Evolutionary conservation across 92 coral and sea anemone genomes (phyloP).

Genomic region (Nematostella vectensis): DNA sequence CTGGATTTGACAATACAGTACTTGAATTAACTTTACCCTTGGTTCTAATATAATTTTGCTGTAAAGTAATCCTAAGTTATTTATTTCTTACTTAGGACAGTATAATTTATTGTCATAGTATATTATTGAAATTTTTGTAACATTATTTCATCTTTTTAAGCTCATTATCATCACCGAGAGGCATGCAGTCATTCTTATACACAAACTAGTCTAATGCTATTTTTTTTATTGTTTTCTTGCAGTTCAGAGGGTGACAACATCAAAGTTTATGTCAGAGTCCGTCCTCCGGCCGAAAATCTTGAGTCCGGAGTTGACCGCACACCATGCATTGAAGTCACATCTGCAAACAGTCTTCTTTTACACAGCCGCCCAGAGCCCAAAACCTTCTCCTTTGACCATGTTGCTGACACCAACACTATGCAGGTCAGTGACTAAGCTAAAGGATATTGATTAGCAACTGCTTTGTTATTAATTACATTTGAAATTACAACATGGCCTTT

Average conservation of each 20-base stretch:
- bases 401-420: conserved; percentile 89
- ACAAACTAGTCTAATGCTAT: too few relatives aligned
- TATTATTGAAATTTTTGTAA: too few relatives aligned
- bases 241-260: conserved; percentile 90
- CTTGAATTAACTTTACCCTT: too few relatives aligned
- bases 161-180: too few relatives aligned
- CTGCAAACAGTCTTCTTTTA: conserved; percentile 69
- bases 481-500: background rate
- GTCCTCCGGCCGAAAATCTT: conserved; percentile 90
- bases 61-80: too few relatives aligned
- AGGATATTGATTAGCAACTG: background rate
- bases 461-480: background rate
- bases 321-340: conserved; percentile 94
- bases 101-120: too few relatives aligned
- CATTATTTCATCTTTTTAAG: too few relatives aligned
- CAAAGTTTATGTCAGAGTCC: conserved; percentile 91
- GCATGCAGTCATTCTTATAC: too few relatives aligned
- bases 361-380: conserved; percentile 94
- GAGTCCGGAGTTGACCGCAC: conserved; percentile 82
- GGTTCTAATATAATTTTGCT: too few relatives aligned
- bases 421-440: conserved; percentile 82
- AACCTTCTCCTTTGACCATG: conserved; percentile 92
- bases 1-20: too few relatives aligned
- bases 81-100: too few relatives aligned
- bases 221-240: too few relatives aligned